These are phyloP conservation scores for Siniperca undulata DNA, from an alignment of 2,797 vertebrate species.

Conservation along the genomic window DNA sequence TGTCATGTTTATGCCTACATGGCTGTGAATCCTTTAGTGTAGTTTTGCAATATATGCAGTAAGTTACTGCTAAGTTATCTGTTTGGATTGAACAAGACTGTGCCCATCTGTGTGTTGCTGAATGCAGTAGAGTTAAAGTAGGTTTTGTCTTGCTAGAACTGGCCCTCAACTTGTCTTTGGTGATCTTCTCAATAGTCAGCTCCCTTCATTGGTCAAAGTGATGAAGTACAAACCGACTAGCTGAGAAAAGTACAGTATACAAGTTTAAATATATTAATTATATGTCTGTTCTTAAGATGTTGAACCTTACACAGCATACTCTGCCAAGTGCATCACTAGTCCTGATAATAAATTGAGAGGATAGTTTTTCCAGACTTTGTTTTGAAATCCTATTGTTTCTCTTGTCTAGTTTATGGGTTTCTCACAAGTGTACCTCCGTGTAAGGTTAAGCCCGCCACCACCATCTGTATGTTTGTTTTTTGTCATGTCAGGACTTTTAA, in stretches of 20 bases:
- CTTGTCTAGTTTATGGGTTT: slow-evolving; percentile 32
- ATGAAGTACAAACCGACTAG: slow-evolving; percentile 3
- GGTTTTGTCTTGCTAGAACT: slow-evolving; percentile 28
- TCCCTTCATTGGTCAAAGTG: slow-evolving; percentile 9
- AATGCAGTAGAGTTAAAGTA: slow-evolving; percentile 18
- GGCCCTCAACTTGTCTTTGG: background rate
- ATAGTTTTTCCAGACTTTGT: slow-evolving; percentile 23
- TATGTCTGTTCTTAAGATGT: slow-evolving; percentile 32
- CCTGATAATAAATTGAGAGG: background rate
- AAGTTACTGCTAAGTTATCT: background rate
- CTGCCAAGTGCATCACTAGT: slow-evolving; percentile 18
- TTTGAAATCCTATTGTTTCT: slow-evolving; percentile 22
- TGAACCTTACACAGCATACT: slow-evolving; percentile 10
- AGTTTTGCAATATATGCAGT: slow-evolving; percentile 9
- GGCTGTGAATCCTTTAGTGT: slow-evolving; percentile 11
- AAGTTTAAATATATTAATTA: slow-evolving; percentile 20
- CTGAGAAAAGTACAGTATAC: slow-evolving; percentile 20
- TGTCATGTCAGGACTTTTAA: slow-evolving; percentile 73
- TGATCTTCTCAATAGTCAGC: background rate
- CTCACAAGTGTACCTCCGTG: slow-evolving; percentile 15
- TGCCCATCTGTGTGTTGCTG: slow-evolving; percentile 24
- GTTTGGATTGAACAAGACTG: slow-evolving; percentile 36
- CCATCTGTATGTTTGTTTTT: slow-evolving; percentile 48
- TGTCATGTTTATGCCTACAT: slow-evolving; percentile 5
- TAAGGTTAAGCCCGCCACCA: slow-evolving; percentile 22